Evolutionary conservation across 1,140 invertebrate species (phyloP).

Genomic region (Platyscapa corneri): DNA sequence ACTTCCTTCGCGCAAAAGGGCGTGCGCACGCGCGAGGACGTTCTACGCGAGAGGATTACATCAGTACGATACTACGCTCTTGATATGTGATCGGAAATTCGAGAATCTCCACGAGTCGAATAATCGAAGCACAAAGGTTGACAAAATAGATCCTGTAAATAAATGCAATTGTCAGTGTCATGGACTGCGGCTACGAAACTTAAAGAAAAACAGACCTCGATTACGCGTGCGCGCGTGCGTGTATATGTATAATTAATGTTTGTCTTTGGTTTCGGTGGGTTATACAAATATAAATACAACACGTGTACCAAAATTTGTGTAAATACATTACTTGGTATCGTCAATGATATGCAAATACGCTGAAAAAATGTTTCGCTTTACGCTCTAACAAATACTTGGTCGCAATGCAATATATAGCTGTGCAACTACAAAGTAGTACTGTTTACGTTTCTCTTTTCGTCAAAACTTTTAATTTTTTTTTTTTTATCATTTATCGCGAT

Average conservation of each 20-base stretch:
- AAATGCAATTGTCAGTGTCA: constrained; percentile 7
- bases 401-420: constrained; percentile 46
- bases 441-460: not conserved
- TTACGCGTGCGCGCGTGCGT: not conserved
- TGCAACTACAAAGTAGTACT: constrained; percentile 47
- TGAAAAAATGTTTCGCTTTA: constrained; percentile 30
- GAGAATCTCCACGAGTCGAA: constrained; percentile 42
- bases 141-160: constrained; percentile 44
- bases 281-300: not conserved
- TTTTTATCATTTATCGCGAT: constrained; percentile 20
- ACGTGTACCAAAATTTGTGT: constrained; percentile 31
- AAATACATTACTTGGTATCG: not conserved
- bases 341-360: constrained; percentile 50
- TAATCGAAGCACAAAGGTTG: constrained; percentile 24
- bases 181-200: constrained; percentile 14
- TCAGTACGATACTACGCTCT: constrained; percentile 51
- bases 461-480: too few species aligned
- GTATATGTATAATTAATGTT: not conserved
- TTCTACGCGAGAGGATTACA: constrained; percentile 45
- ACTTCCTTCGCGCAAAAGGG: not conserved
- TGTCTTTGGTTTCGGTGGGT: constrained; percentile 3
- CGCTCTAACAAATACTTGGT: constrained; percentile 43
- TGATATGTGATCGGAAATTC: constrained; percentile 49
- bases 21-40: constrained; percentile 25
- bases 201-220: constrained; percentile 4